phyloP scores from a whole-genome alignment of 1,140 invertebrate genomes.

The Cardiocondyla obscurior region DNA sequence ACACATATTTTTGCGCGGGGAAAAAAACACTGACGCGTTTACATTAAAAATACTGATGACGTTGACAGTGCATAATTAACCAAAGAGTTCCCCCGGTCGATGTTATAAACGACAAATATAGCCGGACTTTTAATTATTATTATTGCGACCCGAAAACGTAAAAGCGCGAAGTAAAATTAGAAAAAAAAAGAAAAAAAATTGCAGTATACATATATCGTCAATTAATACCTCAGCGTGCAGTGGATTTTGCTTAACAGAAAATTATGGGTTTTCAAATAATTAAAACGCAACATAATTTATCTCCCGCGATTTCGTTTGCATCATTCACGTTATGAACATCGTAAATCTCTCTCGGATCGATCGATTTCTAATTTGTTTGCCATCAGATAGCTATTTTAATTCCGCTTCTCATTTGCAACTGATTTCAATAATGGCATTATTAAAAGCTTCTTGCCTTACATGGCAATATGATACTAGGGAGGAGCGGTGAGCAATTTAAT shows the following conservation, averaged over 20 bases:
- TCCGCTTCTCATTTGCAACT: slow-evolving; percentile 19
- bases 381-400: slow-evolving; percentile 28
- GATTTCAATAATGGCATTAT: slow-evolving; percentile 49
- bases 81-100: not conserved
- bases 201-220: not conserved
- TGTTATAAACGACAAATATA: not conserved
- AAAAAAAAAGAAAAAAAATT: slow-evolving; percentile 1
- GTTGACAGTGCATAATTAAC: slow-evolving; percentile 7
- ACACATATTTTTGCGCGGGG: not conserved
- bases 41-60: not conserved
- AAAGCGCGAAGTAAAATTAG: not conserved
- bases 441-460: slow-evolving; percentile 1
- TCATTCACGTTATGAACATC: not conserved
- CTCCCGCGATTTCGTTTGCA: not conserved
- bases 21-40: not conserved
- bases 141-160: not conserved
- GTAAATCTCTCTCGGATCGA: not conserved
- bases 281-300: slow-evolving; percentile 18
- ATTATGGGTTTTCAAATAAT: not conserved
- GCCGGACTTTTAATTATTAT: not conserved
- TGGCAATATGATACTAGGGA: not conserved
- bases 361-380: slow-evolving; percentile 47
- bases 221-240: not conserved
- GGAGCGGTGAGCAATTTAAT: not conserved
- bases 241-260: not conserved